Base-by-base conservation (phyloP, 1,140 invertebrate genomes). In the Aphidius gifuensis region DNA sequence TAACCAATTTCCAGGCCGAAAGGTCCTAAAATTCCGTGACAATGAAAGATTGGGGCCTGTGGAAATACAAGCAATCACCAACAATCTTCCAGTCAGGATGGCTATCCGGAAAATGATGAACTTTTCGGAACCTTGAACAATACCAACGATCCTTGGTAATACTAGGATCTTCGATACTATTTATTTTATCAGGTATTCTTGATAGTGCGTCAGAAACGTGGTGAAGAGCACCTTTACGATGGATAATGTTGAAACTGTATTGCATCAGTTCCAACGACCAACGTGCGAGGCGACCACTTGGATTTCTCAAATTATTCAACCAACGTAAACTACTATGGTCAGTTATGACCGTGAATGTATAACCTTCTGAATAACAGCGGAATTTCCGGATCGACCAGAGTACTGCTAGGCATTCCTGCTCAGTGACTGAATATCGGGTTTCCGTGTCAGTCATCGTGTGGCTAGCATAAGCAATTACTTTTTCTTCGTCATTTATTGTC, bases 321-420 rank as follows among this genome's bases (percentile, higher is more conserved):
- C 75, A 83, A 48, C 66, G 67, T 5, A 82, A 62, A 5, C 74
- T 60, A n/a, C 68, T 60, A 56, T 82, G 78, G 59, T 83, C 80
- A 3, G 78, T 81, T 9, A 73, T 44, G 5, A 81, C 68, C 3
- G 50, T 73, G 56, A 83, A 81, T n/a, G 71, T 64, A 16, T 64
- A 64, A 39, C 73, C 74, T 57, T 72, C 61, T 11, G 83, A 11
- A 64, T 79, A 83, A 39, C 62, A 61, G 11, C 69, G 39, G 44
- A 75, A 74, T 23, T 74, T 67, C 4, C 38, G 2, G 16, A 51
- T 23, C 3, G 50, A 16, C 50, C 50, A 51, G 8, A 49, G 6
- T 49, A 16, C 58, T 2, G 58, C n/a, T n/a, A n/a, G n/a, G n/a
- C n/a, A n/a, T n/a, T n/a, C n/a, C n/a, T n/a, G n/a, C n/a, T n/a